Conservation (phyloP, 2,888 invertebrate genomes). For the Rhodophaea formosa region DNA sequence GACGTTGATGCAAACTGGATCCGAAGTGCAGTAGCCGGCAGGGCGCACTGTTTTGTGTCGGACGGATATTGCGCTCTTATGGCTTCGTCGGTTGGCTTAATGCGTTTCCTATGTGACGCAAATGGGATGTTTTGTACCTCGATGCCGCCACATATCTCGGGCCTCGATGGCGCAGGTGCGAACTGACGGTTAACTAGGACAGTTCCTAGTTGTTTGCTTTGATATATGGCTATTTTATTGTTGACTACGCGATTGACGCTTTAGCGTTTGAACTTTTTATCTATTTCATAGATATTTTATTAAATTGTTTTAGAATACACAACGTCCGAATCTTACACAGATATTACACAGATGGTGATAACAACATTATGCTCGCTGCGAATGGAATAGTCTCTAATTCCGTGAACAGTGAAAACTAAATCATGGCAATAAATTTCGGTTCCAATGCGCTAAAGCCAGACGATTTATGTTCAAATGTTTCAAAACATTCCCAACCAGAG, state of each 20-base stretch:
- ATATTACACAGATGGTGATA: not conserved
- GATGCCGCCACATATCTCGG: conserved; percentile 43
- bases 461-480: conserved; percentile 58
- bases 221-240: conserved; percentile 1
- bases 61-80: conserved; percentile 75
- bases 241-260: not conserved
- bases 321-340: no score
- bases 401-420: conserved; percentile 46
- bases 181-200: conserved; percentile 37
- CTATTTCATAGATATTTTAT: no score
- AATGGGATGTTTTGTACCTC: conserved; percentile 66
- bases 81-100: conserved; percentile 64
- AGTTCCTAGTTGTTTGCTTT: conserved; percentile 19
- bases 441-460: conserved; percentile 49
- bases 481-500: conserved; percentile 46
- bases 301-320: no score
- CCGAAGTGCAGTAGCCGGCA: conserved; percentile 28
- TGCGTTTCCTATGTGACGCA: conserved; percentile 77
- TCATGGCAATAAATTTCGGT: conserved; percentile 54
- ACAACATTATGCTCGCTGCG: conserved; percentile 26
- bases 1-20: conserved; percentile 18
- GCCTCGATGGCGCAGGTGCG: conserved; percentile 43
- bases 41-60: conserved; percentile 36
- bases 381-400: conserved; percentile 37
- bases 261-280: not conserved